Conservation (phyloP, 2,113 vertebrate genomes). For the Nyctibius bracteatus region DNA sequence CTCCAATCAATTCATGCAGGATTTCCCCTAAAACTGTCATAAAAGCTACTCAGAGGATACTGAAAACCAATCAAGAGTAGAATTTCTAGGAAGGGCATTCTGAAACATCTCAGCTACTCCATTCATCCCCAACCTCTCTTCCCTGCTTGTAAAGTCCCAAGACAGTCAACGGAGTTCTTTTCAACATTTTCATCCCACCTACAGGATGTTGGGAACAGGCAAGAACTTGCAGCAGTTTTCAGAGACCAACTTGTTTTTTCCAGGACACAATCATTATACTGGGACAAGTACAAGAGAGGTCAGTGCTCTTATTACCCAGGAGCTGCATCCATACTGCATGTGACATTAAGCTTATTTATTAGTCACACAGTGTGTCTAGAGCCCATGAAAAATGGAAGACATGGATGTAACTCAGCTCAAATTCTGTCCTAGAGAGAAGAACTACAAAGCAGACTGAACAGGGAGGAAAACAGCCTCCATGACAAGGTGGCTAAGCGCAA, state of each 20-base stretch:
- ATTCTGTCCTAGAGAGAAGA: not conserved
- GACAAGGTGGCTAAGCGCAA: not conserved
- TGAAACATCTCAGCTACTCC: not conserved
- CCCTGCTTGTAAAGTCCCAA: not conserved
- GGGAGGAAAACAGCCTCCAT: not conserved
- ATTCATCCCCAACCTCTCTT: not conserved
- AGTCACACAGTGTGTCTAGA: not conserved
- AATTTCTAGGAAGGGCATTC: not conserved
- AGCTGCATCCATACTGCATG: not conserved
- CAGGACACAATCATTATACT: not conserved
- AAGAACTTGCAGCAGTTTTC: not conserved
- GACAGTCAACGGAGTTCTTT: not conserved
- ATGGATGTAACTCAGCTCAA: not conserved
- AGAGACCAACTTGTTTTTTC: not conserved
- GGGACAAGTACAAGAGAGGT: not conserved
- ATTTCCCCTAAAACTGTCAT: not conserved
- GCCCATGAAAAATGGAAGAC: not conserved
- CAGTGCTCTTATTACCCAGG: not conserved
- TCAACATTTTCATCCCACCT: not conserved
- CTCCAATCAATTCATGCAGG: not conserved
- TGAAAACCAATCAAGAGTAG: not conserved
- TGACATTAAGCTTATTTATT: not conserved
- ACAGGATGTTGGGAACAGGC: not conserved
- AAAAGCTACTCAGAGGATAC: not conserved
- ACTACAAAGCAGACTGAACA: not conserved